Evolutionary conservation across 35 echinoderm and acorn worm species (phyloP), one percentile per base, ranked within the genome.

Genomic region (Lytechinus pictus): DNA sequence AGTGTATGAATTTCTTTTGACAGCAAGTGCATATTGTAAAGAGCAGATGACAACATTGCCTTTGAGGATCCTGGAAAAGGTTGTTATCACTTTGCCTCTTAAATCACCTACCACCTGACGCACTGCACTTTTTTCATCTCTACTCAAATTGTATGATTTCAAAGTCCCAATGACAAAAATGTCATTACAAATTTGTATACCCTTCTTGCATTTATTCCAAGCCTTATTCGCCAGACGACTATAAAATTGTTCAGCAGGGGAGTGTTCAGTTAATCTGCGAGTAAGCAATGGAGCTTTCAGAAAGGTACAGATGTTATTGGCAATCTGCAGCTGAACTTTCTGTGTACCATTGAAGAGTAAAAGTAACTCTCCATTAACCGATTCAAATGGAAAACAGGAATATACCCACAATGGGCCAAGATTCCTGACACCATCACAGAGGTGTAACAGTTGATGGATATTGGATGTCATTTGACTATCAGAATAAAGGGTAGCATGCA

Each of bases 381-480:
- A 89, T 94, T 97, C 96, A 87, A 95, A 97, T 52, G 89, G 54
- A 94, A 97, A 97, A 61, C 96, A 97, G 10, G 58, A 61, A 61
- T 61, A 61, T 13, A 61, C 91, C 95, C 97, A 97, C 13, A 97
- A 61, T 9, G 97, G 96, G 27, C 94, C 96, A 24, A 97, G 86
- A 44, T 94, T 52, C 27, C 91, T 57, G 10, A 97, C 97, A 97
- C 24, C 86, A 91, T 97, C 97, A 57, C 58, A 14, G 27, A 97
- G 94, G 79, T 96, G 86, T n/a, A 97, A 24, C 9, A 97, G 60
- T 14, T 60, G 86, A 33, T 97, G 97, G 5, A 97, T 86, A 94
- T 97, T 97, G 0, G 90, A 56, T 61, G 92, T 96, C 95, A 97
- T 94, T 7, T 96, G 6, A 61, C 86, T 97, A 61, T 86, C 54